Percentiles rank a stretch among this genome's conserved stretches.
Conservation (phyloP, 92 coral and sea anemone species). For the Palythoa heliodiscus region DNA sequence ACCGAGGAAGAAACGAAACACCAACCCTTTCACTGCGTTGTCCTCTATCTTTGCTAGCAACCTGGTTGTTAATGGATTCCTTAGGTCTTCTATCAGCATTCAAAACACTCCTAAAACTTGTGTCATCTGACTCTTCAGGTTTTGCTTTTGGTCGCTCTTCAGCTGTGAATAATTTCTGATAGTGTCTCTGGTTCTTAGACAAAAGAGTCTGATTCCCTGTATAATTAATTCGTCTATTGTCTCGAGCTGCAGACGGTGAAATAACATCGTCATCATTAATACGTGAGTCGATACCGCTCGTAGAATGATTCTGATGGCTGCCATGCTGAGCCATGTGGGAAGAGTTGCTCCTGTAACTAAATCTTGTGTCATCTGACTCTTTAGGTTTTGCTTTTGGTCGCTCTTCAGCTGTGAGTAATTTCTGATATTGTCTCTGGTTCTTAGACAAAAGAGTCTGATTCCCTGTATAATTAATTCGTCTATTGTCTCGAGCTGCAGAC, state of each 20-base stretch:
- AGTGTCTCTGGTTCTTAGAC: background rate
- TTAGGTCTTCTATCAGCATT: background rate
- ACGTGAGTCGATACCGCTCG: background rate
- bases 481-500: background rate
- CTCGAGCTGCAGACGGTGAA: conserved; percentile 1
- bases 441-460: background rate
- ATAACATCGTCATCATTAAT: background rate
- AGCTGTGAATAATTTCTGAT: background rate
- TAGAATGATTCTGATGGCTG: background rate
- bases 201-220: background rate
- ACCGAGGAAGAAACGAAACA: background rate
- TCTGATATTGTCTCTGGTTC: background rate
- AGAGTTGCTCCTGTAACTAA: background rate
- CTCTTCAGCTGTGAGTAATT: background rate
- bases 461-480: background rate
- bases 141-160: conserved; percentile 2
- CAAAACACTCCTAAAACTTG: background rate
- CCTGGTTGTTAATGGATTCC: background rate
- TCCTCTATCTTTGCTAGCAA: background rate
- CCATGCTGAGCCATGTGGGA: background rate
- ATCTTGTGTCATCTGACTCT: conserved; percentile 14
- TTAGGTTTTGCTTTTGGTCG: background rate
- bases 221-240: background rate
- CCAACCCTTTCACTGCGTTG: background rate
- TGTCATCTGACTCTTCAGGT: conserved; percentile 17